Base-by-base conservation (phyloP, 2,888 invertebrate genomes). In the Conus canariensis region DNA sequence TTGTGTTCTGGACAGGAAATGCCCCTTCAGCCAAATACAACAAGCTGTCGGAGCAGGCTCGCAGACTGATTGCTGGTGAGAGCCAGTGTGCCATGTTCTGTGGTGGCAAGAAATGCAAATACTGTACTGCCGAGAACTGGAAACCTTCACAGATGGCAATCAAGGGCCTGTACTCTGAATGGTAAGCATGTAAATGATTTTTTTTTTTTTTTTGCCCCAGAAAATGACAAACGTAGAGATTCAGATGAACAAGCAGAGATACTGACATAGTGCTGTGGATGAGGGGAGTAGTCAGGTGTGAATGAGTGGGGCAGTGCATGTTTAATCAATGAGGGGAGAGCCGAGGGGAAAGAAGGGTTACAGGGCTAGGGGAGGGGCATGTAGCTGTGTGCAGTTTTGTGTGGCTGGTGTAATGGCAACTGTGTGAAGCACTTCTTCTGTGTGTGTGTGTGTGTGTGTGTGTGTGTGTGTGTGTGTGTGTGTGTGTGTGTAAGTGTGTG, bases 41-140 rank as follows among this genome's bases (percentile, higher is more conserved):
- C 60, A 92, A 93, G 80, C 91, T 96, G 7, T 95, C 96, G 2
- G 96, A 96, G 92, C 94, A 94, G 86, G 94, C 96, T 1, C 94
- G 96, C 10, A 94, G 95, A 70, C 91, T 95, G 22, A 95, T 98
- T 0, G 98, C 98, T 0, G 97, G 97, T 1, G 97, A 97, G 14
- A 97, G 98, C 90, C 98, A 98, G 95, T 98, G 98, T 95, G 97
- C 98, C 74, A 97, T 98, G 93, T 98, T 98, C 96, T 98, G 98
- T 96, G 98, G 98, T 0, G 98, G 98, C 0, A 97, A 97, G 74
- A 97, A 97, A 91, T 98, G 98, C 96, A 98, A 98, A 95, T 98
- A 98, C 96, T 98, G 98, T 95, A 92, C 92, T 0, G 97, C 97
- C 90, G 97, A 97, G 90, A 97, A 97, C 97, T 96, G 97, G 92